A percentile compares a stretch with the other conserved stretches of the same genome.
phyloP scores from a whole-genome alignment of 2,113 vertebrate species.

The Ptychochromis oligacanthus region DNA sequence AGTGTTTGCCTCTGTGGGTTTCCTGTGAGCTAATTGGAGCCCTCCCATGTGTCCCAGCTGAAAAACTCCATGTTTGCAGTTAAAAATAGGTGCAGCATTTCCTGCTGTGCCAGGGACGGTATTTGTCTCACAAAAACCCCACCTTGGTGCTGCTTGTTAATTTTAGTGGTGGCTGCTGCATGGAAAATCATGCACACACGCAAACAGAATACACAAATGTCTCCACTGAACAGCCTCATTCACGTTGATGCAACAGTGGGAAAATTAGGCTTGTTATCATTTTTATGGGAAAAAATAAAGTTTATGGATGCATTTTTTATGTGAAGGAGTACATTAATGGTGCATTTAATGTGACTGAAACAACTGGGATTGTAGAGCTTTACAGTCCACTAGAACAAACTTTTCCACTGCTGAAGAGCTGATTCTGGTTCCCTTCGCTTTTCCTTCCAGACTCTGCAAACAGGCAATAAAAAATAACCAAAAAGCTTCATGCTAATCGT shows the following conservation, averaged over 20 bases:
- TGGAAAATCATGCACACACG: background rate
- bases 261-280: background rate
- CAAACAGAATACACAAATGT: background rate
- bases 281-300: slow-evolving; percentile 1
- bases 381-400: background rate
- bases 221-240: background rate
- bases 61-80: slow-evolving; percentile 75
- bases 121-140: slow-evolving; percentile 48
- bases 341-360: background rate
- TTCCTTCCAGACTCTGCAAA: background rate
- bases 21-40: slow-evolving; percentile 80
- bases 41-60: slow-evolving; percentile 75
- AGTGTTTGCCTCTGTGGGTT: slow-evolving; percentile 78
- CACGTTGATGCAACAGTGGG: background rate
- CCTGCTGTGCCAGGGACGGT: slow-evolving; percentile 70
- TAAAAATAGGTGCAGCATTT: slow-evolving; percentile 79
- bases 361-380: background rate
- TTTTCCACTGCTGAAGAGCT: background rate
- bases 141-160: slow-evolving; percentile 33
- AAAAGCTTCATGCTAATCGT: background rate
- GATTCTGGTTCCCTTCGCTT: background rate
- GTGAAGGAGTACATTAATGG: background rate
- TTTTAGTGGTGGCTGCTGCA: slow-evolving; percentile 8
- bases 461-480: background rate
- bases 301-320: background rate